phyloP scores from a whole-genome alignment of 2,888 invertebrate species.

The Megamerina dolium region DNA sequence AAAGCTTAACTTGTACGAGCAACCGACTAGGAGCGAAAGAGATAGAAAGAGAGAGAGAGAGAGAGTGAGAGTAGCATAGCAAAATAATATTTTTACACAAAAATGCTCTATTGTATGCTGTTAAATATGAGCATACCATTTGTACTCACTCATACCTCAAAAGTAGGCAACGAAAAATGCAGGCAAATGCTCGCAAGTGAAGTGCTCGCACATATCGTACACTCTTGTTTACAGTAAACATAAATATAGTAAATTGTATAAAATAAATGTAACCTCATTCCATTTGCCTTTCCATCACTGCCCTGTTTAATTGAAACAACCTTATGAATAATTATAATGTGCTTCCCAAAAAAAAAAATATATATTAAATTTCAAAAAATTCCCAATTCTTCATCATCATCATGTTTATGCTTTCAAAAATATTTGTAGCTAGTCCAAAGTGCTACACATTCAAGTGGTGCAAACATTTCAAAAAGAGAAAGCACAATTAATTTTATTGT shows the following conservation, averaged over 20 bases:
- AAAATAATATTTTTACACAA: not conserved
- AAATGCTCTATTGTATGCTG: not conserved
- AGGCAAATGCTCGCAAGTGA: too few relatives aligned
- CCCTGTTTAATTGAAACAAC: not conserved
- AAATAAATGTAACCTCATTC: not conserved
- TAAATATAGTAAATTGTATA: too few relatives aligned
- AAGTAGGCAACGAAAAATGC: too few relatives aligned
- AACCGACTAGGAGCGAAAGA: not conserved
- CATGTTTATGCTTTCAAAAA: not conserved
- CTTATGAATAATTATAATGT: not conserved
- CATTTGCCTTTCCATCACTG: not conserved
- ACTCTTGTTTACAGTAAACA: too few relatives aligned
- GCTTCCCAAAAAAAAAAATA: not conserved
- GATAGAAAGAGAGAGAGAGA: not conserved
- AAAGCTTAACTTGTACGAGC: not conserved
- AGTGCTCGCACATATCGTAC: too few relatives aligned
- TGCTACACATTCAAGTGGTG: too few relatives aligned
- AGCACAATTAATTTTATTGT: not conserved
- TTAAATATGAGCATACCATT: too few relatives aligned
- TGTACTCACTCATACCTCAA: too few relatives aligned
- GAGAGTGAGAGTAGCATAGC: not conserved
- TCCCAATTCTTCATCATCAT: not conserved
- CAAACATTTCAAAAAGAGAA: too few relatives aligned
- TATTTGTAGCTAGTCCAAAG: not conserved
- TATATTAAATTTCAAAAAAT: too few relatives aligned